phyloP scores from a whole-genome alignment of 2,888 invertebrate species.

The Unio pictorum region DNA sequence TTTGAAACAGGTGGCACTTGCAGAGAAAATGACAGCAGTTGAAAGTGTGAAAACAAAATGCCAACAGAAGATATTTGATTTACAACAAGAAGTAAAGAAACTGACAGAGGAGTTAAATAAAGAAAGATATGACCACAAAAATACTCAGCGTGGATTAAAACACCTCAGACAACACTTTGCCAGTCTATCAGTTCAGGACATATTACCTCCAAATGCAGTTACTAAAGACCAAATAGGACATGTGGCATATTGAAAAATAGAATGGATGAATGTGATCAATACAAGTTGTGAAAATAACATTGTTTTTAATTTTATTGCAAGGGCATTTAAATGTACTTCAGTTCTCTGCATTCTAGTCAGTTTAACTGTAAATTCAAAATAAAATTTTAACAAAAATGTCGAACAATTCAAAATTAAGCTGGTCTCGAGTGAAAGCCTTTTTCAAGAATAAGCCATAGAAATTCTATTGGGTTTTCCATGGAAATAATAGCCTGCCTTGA shows the following conservation, averaged over 20 bases:
- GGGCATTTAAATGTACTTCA: too few relatives aligned
- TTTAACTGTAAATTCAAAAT: too few relatives aligned
- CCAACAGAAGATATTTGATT: conserved; percentile 50
- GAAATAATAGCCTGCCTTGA: too few relatives aligned
- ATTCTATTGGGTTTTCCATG: too few relatives aligned
- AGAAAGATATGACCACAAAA: conserved; percentile 48
- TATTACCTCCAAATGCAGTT: conserved; percentile 48
- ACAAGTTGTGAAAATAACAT: too few relatives aligned
- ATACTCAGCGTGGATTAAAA: conserved; percentile 57
- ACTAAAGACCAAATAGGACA: conserved; percentile 42
- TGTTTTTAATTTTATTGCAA: too few relatives aligned
- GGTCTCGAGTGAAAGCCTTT: too few relatives aligned
- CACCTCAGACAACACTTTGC: conserved; percentile 63
- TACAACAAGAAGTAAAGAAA: conserved; percentile 49
- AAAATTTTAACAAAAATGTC: too few relatives aligned
- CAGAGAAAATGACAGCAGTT: conserved; percentile 46
- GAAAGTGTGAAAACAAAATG: conserved; percentile 52
- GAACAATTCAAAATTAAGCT: too few relatives aligned
- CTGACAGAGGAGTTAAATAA: conserved; percentile 43
- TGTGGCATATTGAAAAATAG: conserved; percentile 36
- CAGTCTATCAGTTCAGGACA: conserved; percentile 50
- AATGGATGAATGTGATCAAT: too few relatives aligned
- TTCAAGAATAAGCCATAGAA: too few relatives aligned
- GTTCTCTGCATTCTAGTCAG: too few relatives aligned
- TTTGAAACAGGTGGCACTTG: conserved; percentile 43